Conservation (phyloP, 1,140 invertebrate species). For the Metaphire vulgaris region DNA sequence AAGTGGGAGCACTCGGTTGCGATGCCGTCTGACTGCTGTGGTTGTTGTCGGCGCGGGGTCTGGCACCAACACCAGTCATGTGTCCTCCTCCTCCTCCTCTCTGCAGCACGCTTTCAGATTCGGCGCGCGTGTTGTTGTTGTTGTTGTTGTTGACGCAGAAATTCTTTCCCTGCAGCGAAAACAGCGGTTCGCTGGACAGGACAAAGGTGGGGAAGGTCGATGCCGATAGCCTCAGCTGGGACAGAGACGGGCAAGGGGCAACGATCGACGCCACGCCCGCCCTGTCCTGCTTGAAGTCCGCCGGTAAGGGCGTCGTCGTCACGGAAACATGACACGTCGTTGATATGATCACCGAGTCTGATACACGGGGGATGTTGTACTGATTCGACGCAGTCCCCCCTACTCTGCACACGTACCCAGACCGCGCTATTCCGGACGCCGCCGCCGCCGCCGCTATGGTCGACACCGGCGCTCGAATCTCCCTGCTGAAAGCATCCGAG, state of each 20-base stretch:
- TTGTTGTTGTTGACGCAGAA: no score
- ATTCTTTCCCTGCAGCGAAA: not conserved
- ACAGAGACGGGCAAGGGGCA: not conserved
- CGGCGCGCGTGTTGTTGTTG: not conserved
- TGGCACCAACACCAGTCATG: not conserved
- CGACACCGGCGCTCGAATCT: not conserved
- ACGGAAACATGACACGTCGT: not conserved
- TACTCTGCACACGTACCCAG: not conserved
- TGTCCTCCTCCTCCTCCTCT: not conserved
- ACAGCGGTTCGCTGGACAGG: no score
- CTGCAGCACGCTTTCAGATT: no score
- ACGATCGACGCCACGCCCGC: not conserved
- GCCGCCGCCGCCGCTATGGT: not conserved
- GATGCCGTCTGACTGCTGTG: not conserved
- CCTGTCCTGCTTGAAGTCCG: not conserved
- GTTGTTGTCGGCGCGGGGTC: no score
- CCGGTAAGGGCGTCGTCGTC: not conserved
- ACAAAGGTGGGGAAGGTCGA: no score
- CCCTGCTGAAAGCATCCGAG: not conserved
- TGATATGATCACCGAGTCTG: not conserved
- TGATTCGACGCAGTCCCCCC: not conserved
- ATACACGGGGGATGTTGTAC: not conserved
- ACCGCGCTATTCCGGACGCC: no score
- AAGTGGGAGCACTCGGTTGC: no score
- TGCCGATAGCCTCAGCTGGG: no score